Base-by-base conservation (phyloP, 2,888 invertebrate genomes). In the Atrina japonica region DNA sequence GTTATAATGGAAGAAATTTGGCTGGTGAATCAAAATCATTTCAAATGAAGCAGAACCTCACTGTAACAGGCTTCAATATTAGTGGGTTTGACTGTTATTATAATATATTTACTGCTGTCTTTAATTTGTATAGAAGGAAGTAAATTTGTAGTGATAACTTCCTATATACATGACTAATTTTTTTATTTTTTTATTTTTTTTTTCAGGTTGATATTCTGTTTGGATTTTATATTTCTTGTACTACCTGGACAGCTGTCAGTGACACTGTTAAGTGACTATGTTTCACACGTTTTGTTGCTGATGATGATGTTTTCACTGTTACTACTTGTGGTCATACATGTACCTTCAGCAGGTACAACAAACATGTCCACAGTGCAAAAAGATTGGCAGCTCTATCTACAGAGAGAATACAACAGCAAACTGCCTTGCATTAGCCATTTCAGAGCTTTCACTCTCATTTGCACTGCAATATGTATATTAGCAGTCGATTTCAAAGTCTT, bases 401-500 rank as follows among this genome's bases (percentile, higher is more conserved):
- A 25, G 16, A 40, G 27, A 29, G 18, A 50, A 41, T 35, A 52
- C 11, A 11, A 23, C 3, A 18, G 53, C 5, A 45, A 75, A 58
- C 77, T 83, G 66, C 71, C 82, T 1, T 89, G 88, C 60, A 79
- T 90, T 11, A 83, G 85, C 5, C 75, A 86, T 58, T 86, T 78
- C 35, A 83, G 90, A 65, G 85, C 88, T 1, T 78, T 79, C 64
- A 80, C 86, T 5, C 83, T 85, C 59, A 47, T 88, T 7, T 79
- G 79, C n/a, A 88, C 89, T 50, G 87, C 87, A 14, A 76, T 96
- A 65, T 95, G 95, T 76, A 98, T 99, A 80, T 91, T 99, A 69
- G 99, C 97, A 0, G 97, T 99, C 0, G 99, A 99, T 91, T 99
- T 99, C 88, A 92, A 92, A 55, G 92, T 94, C 60, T 99, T 97